Percentiles rank a stretch among this genome's conserved stretches.
These are phyloP conservation scores for Oncorhynchus clarkii DNA, from an alignment of 2,113 vertebrate genomes.

Conservation along the genomic window DNA sequence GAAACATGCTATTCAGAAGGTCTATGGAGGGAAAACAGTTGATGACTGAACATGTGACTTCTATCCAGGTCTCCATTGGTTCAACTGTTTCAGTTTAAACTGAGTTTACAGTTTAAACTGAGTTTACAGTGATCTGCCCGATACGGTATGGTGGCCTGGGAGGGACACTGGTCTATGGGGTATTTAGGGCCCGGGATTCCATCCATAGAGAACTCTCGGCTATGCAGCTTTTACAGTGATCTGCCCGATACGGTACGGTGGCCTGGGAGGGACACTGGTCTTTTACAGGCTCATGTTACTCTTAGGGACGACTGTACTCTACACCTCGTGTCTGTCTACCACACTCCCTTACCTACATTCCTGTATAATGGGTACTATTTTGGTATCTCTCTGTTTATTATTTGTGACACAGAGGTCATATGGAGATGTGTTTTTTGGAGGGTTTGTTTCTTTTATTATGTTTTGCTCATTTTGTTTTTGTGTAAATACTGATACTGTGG, in stretches of 20 bases:
- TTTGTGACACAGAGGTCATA: conserved; percentile 18
- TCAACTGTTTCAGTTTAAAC: background rate
- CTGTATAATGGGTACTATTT: background rate
- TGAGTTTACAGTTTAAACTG: no score
- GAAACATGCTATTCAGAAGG: no score
- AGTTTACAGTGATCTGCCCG: no score
- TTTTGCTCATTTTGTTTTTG: background rate
- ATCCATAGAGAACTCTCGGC: no score
- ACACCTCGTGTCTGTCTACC: background rate
- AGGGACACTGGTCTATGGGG: no score
- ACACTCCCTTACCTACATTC: background rate
- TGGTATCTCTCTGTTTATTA: conserved; percentile 7
- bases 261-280: no score
- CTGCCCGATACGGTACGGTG: no score
- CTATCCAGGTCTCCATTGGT: background rate
- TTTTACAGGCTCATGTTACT: background rate
- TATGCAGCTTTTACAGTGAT: no score
- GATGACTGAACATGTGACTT: background rate
- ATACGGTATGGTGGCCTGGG: no score
- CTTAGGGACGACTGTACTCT: background rate
- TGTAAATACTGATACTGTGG: conserved; percentile 22
- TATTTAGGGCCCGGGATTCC: no score
- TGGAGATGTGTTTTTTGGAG: background rate
- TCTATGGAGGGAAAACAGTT: no score
- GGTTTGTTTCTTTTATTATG: background rate